phyloP scores from a whole-genome alignment of 2,113 vertebrate species.

The Eleginops maclovinus region DNA sequence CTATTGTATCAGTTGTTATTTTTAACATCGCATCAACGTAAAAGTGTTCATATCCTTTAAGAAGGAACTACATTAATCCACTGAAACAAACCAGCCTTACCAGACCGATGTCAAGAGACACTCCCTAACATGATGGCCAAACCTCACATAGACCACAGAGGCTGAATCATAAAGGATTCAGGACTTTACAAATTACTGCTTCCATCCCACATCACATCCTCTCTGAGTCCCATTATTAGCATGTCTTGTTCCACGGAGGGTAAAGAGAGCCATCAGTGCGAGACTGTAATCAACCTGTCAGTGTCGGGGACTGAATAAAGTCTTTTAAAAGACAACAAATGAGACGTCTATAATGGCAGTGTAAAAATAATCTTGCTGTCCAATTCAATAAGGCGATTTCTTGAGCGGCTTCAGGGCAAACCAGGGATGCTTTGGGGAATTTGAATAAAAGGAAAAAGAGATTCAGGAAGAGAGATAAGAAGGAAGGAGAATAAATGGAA shows the following conservation, averaged over 20 bases:
- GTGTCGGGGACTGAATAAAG: conserved; percentile 1
- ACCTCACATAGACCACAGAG: conserved; percentile 41
- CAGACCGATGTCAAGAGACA: conserved; percentile 34
- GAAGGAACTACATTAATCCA: conserved; percentile 20
- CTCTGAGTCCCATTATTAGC: conserved; percentile 44
- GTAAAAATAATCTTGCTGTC: conserved; percentile 9
- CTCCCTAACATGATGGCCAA: conserved; percentile 54
- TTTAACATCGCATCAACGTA: no score
- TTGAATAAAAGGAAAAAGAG: background rate
- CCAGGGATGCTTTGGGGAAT: background rate
- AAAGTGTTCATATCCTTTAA: background rate
- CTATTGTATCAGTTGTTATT: no score
- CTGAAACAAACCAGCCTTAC: conserved; percentile 38
- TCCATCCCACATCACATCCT: conserved; percentile 52
- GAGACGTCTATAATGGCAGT: conserved; percentile 23
- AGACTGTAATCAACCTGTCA: conserved; percentile 67
- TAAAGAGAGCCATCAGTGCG: conserved; percentile 29
- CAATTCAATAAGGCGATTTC: background rate
- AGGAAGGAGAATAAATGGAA: background rate
- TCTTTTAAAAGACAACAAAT: conserved; percentile 21
- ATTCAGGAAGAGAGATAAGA: background rate
- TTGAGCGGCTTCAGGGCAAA: background rate
- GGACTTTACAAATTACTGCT: conserved; percentile 54
- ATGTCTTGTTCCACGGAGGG: conserved; percentile 8
- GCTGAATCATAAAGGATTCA: conserved; percentile 52